phyloP scores from a whole-genome alignment of 2,888 invertebrate genomes.

The Drosophila borborema region DNA sequence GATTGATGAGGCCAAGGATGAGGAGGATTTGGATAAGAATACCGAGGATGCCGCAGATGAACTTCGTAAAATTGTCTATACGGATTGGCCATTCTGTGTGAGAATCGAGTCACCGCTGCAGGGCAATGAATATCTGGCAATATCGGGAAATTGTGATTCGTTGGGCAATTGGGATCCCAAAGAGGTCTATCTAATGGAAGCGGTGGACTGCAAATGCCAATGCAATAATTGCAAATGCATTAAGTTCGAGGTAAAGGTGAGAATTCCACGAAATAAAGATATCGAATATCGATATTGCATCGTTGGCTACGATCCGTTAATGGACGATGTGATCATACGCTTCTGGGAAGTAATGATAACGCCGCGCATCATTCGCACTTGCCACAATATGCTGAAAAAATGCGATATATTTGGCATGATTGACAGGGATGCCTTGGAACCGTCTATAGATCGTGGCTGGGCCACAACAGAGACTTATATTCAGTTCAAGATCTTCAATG shows the following conservation, averaged over 20 bases:
- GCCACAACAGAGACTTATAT: conserved; percentile 91
- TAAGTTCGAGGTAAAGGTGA: conserved; percentile 84
- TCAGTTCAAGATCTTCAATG: conserved; percentile 92
- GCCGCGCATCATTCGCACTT: conserved; percentile 87
- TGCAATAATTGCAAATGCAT: neutral
- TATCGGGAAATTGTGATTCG: conserved; percentile 88
- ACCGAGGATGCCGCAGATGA: conserved; percentile 18
- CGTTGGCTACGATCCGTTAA: conserved; percentile 88
- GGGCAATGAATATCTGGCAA: conserved; percentile 88
- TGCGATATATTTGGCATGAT: conserved; percentile 89
- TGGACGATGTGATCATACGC: conserved; percentile 87
- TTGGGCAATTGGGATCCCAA: conserved; percentile 90
- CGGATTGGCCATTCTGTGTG: conserved; percentile 86
- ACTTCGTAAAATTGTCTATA: conserved; percentile 33
- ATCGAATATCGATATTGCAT: conserved; percentile 91
- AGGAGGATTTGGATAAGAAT: rapidly evolving
- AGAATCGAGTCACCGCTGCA: conserved; percentile 84
- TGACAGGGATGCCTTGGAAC: conserved; percentile 86
- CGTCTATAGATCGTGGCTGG: conserved; percentile 90
- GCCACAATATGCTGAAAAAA: conserved; percentile 81
- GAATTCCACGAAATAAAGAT: conserved; percentile 88
- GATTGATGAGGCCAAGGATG: neutral
- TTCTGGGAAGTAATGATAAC: conserved; percentile 92
- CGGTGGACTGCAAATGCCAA: conserved; percentile 72
- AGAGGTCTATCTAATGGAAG: conserved; percentile 86